phyloP scores from a whole-genome alignment of 2,113 vertebrate genomes.

The Oenanthe melanoleuca region DNA sequence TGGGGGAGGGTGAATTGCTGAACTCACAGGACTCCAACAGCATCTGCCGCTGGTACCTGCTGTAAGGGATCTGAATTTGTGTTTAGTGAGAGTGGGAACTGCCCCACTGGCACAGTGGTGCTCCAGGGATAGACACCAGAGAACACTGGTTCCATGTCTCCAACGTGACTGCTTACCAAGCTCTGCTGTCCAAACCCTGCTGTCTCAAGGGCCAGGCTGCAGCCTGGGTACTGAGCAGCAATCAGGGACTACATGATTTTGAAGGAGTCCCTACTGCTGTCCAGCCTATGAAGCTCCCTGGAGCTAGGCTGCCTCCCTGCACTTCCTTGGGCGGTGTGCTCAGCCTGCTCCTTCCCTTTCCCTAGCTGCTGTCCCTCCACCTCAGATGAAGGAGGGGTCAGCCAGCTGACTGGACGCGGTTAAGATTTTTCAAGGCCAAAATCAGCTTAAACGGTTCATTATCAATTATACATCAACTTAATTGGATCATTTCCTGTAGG shows the following conservation, averaged over 20 bases:
- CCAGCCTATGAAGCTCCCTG: background rate
- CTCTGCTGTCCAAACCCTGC: background rate
- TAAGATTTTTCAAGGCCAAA: conserved; percentile 38
- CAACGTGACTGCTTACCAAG: rapidly evolving
- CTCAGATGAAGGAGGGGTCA: background rate
- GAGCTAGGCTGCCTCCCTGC: background rate
- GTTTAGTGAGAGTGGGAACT: background rate
- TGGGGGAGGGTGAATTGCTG: background rate
- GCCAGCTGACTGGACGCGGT: background rate
- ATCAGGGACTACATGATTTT: background rate
- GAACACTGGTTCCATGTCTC: rapidly evolving
- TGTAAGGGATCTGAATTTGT: background rate
- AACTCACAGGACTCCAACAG: rapidly evolving
- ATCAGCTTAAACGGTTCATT: conserved; percentile 64
- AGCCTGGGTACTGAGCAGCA: background rate
- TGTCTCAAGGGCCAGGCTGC: background rate
- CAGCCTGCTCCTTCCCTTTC: background rate
- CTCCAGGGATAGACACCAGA: background rate
- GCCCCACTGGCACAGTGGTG: background rate
- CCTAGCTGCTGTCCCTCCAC: background rate
- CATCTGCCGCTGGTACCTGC: background rate
- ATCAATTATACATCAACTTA: conserved; percentile 62
- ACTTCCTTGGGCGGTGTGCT: background rate
- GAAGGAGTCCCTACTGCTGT: background rate
- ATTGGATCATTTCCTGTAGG: conserved; percentile 69